Conservation (phyloP, 2,888 invertebrate species). For the Thecocarcelia acutangulata region DNA sequence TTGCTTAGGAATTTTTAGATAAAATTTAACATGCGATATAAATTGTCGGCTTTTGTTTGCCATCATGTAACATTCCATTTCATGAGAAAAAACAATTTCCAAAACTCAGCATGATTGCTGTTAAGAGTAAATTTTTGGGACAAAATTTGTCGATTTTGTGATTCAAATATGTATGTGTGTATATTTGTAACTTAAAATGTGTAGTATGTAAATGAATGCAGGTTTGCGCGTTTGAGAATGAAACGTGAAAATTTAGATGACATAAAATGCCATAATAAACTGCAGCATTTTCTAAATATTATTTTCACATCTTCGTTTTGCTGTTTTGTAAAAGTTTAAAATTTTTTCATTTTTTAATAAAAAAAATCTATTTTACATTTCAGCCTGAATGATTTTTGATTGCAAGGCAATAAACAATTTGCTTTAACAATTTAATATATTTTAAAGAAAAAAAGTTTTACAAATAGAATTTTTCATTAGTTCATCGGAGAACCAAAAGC, state of each 20-base stretch:
- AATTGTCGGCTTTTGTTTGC: too few species aligned
- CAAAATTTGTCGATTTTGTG: too few species aligned
- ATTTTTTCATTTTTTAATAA: background rate
- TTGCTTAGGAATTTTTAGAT: constrained; percentile 51
- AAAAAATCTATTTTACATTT: too few species aligned
- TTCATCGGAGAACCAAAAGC: background rate
- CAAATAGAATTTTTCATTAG: constrained; percentile 5
- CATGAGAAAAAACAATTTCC: too few species aligned
- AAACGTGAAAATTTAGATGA: background rate
- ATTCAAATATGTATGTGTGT: too few species aligned
- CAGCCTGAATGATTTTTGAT: too few species aligned
- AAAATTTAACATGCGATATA: constrained; percentile 41
- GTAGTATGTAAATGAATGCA: too few species aligned
- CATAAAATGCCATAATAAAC: constrained; percentile 30
- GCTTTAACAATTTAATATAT: too few species aligned
- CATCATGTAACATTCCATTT: too few species aligned
- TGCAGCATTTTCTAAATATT: background rate
- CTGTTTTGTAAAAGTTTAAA: constrained; percentile 13
- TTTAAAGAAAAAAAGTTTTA: too few species aligned
- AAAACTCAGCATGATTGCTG: background rate
- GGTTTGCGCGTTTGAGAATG: background rate
- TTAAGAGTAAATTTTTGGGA: background rate
- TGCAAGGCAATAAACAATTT: too few species aligned
- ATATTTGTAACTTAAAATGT: too few species aligned
- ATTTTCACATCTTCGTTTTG: background rate